phyloP scores from a whole-genome alignment of 2,797 vertebrate genomes.

The Pseudopleuronectes americanus region DNA sequence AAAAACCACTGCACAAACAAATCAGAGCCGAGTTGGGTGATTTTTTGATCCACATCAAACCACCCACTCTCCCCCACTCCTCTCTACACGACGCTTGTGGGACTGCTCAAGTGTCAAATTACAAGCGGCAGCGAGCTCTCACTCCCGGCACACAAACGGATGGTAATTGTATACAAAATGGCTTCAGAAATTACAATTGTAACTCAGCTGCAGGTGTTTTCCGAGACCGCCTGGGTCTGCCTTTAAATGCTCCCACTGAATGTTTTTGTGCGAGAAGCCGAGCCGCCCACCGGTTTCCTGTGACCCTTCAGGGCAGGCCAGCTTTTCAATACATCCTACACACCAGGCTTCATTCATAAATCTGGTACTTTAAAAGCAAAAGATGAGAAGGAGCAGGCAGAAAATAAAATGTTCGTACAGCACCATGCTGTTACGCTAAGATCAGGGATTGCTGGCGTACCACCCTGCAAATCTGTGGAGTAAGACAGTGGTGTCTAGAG shows the following conservation, averaged over 20 bases:
- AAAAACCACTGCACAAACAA: conserved; percentile 36
- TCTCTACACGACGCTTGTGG: conserved; percentile 11
- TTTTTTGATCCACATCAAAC: conserved; percentile 44
- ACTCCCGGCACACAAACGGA: conserved; percentile 47
- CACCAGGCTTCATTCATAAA: conserved; percentile 50
- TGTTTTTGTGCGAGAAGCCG: conserved; percentile 34
- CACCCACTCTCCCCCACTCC: conserved; percentile 43
- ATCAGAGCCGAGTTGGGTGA: conserved; percentile 33
- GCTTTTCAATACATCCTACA: conserved; percentile 10
- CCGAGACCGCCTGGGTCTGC: conserved; percentile 1
- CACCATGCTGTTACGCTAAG: conserved; percentile 7
- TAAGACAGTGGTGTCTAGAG: conserved; percentile 22
- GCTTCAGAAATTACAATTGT: conserved; percentile 37
- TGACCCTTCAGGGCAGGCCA: conserved; percentile 30
- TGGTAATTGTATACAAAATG: conserved; percentile 58
- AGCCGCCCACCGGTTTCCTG: conserved; percentile 49
- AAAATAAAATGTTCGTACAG: conserved; percentile 1
- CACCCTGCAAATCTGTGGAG: conserved; percentile 15
- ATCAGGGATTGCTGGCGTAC: conserved; percentile 17
- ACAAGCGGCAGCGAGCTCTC: conserved; percentile 21
- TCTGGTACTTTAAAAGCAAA: conserved; percentile 7
- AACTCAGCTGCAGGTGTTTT: conserved; percentile 35
- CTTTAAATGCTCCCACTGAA: conserved; percentile 25
- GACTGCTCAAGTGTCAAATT: conserved; percentile 29
- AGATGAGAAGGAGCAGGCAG: conserved; percentile 3